These are phyloP conservation scores for Galendromus occidentalis DNA, from an alignment of 1,140 invertebrate species.

Conservation along the genomic window DNA sequence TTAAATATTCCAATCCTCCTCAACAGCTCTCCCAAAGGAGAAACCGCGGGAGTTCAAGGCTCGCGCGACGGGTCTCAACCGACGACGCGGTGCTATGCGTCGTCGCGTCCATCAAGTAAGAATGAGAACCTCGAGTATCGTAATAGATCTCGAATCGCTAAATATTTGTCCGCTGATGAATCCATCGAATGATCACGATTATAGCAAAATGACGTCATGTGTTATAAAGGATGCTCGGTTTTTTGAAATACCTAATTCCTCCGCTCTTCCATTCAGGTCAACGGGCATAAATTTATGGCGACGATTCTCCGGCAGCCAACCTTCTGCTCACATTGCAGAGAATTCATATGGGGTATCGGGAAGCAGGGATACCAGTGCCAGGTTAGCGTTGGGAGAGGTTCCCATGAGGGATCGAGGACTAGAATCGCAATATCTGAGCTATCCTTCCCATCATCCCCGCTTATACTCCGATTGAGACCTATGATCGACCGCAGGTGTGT, in stretches of 20 bases:
- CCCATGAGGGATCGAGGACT: not conserved
- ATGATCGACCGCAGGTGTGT: slow-evolving; percentile 47
- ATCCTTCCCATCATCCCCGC: slow-evolving; percentile 19
- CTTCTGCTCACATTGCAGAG: slow-evolving; percentile 55
- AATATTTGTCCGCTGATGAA: no score
- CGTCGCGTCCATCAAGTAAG: slow-evolving; percentile 68
- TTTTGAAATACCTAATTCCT: no score
- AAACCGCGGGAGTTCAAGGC: slow-evolving; percentile 71
- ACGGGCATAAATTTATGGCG: slow-evolving; percentile 99
- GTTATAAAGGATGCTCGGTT: no score
- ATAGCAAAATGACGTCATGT: no score
- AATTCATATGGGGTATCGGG: slow-evolving; percentile 96
- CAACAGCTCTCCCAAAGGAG: slow-evolving; percentile 19
- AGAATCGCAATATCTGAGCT: no score
- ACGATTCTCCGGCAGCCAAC: slow-evolving; percentile 95
- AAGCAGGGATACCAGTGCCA: slow-evolving; percentile 99
- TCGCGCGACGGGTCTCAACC: slow-evolving; percentile 64
- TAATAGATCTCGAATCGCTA: no score
- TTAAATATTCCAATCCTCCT: no score
- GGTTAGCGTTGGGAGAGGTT: slow-evolving; percentile 48
- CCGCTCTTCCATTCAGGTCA: slow-evolving; percentile 47
- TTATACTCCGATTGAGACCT: slow-evolving; percentile 14
- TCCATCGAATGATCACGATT: no score
- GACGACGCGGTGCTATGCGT: slow-evolving; percentile 78
- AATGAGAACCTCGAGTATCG: no score